Evolutionary conservation across 1,140 invertebrate genomes (phyloP).

Genomic region (Bombus haemorrhoidalis): DNA sequence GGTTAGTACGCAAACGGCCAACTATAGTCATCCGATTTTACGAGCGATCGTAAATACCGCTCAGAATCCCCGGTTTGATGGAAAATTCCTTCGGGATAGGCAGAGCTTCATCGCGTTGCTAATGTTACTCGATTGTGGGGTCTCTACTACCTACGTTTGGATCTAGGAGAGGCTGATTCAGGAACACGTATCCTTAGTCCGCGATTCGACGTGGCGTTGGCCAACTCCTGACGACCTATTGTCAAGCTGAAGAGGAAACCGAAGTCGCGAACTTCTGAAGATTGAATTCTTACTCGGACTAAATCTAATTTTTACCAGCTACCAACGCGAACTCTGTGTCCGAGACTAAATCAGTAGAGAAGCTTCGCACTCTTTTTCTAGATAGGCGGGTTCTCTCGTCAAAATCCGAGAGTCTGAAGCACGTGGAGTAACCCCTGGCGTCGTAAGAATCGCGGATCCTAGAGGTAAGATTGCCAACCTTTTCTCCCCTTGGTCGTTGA

Average conservation of each 20-base stretch:
- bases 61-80: conserved; percentile 38
- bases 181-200: conserved; percentile 40
- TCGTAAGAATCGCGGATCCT: conserved; percentile 38
- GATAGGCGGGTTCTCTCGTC: not conserved
- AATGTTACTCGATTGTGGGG: conserved; percentile 59
- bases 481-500: conserved; percentile 52
- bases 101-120: conserved; percentile 58
- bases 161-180: conserved; percentile 4
- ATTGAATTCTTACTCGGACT: conserved; percentile 63
- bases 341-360: conserved; percentile 51
- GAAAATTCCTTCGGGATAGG: conserved; percentile 40
- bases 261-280: conserved; percentile 51
- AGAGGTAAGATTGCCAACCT: conserved; percentile 29
- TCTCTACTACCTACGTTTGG: not conserved
- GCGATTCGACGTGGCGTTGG: conserved; percentile 16
- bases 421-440: not conserved
- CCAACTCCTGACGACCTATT: conserved; percentile 69
- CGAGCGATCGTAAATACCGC: conserved; percentile 65
- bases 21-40: conserved; percentile 46
- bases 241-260: conserved; percentile 46
- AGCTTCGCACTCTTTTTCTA: not conserved
- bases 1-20: conserved; percentile 34
- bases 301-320: conserved; percentile 71
- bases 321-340: conserved; percentile 36
- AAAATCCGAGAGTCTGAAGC: not conserved